Evolutionary conservation across 2,797 vertebrate species (phyloP), one percentile per base, ranked within the genome.

Genomic region (Melanotaenia trifasciata): DNA sequence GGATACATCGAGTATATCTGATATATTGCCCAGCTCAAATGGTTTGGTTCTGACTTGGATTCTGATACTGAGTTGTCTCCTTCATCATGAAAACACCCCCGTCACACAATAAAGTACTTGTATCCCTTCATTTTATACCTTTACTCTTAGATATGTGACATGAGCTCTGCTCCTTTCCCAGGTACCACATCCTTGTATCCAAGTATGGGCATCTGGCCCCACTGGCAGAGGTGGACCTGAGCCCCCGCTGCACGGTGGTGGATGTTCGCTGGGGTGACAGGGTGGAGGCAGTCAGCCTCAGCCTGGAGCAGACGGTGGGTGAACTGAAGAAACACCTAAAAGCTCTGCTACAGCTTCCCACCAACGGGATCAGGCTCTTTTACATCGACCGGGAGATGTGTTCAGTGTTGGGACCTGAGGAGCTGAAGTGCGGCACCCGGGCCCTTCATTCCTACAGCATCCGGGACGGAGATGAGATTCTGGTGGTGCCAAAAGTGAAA

Each of bases 371-470:
- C 95, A 90, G 96, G 38, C 95, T 99, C 54, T 98, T 97, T 92
- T 96, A 98, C 93, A 94, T 98, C 58, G 94, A 96, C 92, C 95
- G 95, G 1, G 96, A 98, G 70, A 94, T 96, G 64, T 80, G 85
- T 28, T 88, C 84, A 0, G 92, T 96, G 2, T 77, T 96, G 3
- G 96, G 96, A 54, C 97, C 97, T 0, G 96, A 99, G 88, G 98
- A 99, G 92, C 84, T 99, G 93, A 98, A 95, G 84, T 97, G 95
- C 64, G 95, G 96, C 88, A 93, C 90, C 0, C 94, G 98, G 58
- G 97, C 96, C 0, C 94, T 99, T 76, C 98, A 99, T 65, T 99
- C 96, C 13, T 99, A 97, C 24, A 94, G 96, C 85, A 98, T 99
- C 76, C 95, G 94, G 12, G 98, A 99, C 71, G 98, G 98, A 12